Base-by-base conservation (phyloP, 1,140 invertebrate species). In the Atopsyche davidsoni region DNA sequence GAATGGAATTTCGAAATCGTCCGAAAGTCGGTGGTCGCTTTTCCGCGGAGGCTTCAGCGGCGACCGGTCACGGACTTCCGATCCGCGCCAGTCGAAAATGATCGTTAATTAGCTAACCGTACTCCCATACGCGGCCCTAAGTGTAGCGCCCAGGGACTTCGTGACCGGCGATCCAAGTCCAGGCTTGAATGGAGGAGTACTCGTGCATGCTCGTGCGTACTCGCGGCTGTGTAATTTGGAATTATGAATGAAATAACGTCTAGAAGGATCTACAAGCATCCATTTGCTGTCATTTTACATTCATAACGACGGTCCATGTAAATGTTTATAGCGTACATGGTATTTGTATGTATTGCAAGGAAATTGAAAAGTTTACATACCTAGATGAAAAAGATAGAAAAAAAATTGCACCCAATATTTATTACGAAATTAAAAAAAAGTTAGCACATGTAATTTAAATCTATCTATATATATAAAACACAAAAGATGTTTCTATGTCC, bases 171-270 rank as follows among this genome's bases (percentile, higher is more conserved):
- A 9, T 22, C 34, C 10, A 21, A 42, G 25, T 24, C 16, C 9
- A 23, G 19, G 34, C 24, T 47, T 47, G 46, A 47, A 47, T 47
- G 46, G 46, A 38, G 6, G 19, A 17, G 36, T 18, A 22, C 23
- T 13, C 43, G 28, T 18, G 24, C 34, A 47, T 19, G 35, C 31
- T 10, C 51, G 21, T 22, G 35, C 36, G 44, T n/a, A 28, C 24
- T 28, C n/a, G 24, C 19, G 43, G 23, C 46, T 36, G 31, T 47
- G 51, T 36, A 53, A 53, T 53, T 47, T 47, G 34, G 36, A 47
- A 53, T 53, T 53, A 53, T 53, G 44, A 53, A 53, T 53, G 51
- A 43, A 47, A 41, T 23, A 19, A 42, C 19, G 44, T n/a, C 42
- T 28, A 28, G 6, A 28, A 28, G 6, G 6, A 28, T 28, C n/a